Percentiles rank a stretch among this genome's conserved stretches.
Evolutionary conservation across 2,113 vertebrate genomes (phyloP).

Genomic region (Sorex fumeus): DNA sequence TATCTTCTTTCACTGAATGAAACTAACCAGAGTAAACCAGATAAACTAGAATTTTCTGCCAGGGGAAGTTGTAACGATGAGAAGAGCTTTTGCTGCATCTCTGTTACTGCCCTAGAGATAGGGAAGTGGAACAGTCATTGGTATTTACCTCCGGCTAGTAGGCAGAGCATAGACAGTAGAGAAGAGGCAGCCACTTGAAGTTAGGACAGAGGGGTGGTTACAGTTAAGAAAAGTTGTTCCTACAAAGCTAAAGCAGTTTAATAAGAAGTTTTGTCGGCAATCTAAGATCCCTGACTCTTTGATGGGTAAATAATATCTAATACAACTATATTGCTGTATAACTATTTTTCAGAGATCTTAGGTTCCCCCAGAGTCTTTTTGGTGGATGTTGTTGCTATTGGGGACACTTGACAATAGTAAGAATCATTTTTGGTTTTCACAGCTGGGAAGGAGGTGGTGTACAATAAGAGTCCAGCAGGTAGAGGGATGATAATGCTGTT

Average conservation of each 20-base stretch:
- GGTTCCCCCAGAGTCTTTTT: not conserved
- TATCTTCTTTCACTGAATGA: too few relatives aligned
- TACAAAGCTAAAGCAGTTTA: not conserved
- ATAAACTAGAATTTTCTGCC: not conserved
- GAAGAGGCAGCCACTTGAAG: not conserved
- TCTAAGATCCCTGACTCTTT: not conserved
- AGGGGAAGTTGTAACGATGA: not conserved
- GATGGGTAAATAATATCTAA: not conserved
- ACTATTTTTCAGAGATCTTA: not conserved
- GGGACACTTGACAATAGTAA: not conserved
- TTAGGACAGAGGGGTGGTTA: not conserved
- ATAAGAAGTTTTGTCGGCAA: not conserved
- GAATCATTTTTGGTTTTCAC: not conserved
- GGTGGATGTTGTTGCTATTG: conserved; percentile 6
- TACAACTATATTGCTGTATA: not conserved
- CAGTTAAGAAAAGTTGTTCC: not conserved
- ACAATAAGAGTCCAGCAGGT: accelerated
- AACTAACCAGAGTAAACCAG: too few relatives aligned
- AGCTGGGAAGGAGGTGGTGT: not conserved
- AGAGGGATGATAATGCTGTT: not conserved
- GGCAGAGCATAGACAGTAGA: not conserved
- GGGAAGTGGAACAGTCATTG: not conserved
- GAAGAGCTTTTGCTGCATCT: not conserved
- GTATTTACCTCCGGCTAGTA: not conserved
- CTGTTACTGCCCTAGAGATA: not conserved